A percentile compares a stretch with the other conserved stretches of the same genome.
These are phyloP conservation scores for Anthoptus insignis DNA, from an alignment of 2,888 invertebrate species.

Conservation along the genomic window DNA sequence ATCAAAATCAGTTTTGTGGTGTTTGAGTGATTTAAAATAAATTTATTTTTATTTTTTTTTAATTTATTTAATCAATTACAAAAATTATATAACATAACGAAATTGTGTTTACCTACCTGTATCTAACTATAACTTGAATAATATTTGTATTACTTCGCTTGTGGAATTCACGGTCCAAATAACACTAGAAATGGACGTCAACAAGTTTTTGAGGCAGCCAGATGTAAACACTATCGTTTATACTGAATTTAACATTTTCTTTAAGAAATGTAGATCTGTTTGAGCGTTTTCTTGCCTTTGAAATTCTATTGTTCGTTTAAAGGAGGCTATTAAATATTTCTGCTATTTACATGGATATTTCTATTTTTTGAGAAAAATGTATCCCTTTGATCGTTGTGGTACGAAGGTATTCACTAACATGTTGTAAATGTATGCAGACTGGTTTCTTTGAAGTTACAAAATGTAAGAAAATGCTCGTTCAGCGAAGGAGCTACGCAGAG, in stretches of 20 bases:
- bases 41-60: too few species aligned
- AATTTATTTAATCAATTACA: too few species aligned
- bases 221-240: background rate
- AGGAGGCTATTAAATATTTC: slow-evolving; percentile 17
- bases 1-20: too few species aligned
- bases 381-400: slow-evolving; percentile 21
- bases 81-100: too few species aligned
- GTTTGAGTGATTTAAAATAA: too few species aligned
- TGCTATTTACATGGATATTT: slow-evolving; percentile 19
- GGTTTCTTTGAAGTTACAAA: slow-evolving; percentile 2
- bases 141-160: background rate
- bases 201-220: background rate
- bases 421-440: slow-evolving; percentile 8
- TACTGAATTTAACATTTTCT: slow-evolving; percentile 18
- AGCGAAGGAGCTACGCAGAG: background rate
- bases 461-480: slow-evolving; percentile 2
- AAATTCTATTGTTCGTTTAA: slow-evolving; percentile 22
- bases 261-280: slow-evolving; percentile 1
- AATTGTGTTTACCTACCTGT: too few species aligned
- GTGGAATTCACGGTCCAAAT: background rate
- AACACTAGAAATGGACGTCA: background rate
- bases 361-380: slow-evolving; percentile 19
- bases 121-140: background rate
- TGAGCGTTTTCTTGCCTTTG: slow-evolving; percentile 14
- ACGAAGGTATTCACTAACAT: background rate